A percentile compares a stretch with the other conserved stretches of the same genome.
Evolutionary conservation across 1,140 invertebrate genomes (phyloP).

Genomic region (Dendrolimus kikuchii): DNA sequence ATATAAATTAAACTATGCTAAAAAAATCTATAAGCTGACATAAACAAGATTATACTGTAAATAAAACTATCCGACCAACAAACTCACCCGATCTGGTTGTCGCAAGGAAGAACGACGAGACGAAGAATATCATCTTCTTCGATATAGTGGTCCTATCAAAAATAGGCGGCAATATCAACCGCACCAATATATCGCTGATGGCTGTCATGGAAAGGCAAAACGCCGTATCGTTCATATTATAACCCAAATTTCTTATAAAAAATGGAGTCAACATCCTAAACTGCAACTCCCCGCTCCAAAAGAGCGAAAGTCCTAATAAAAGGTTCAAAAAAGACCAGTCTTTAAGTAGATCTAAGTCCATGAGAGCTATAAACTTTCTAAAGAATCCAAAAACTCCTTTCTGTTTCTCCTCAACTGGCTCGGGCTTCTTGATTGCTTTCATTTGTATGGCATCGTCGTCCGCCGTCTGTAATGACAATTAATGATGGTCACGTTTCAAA

Average conservation of each 20-base stretch:
- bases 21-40: no score
- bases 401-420: slow-evolving; percentile 52
- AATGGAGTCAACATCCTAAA: slow-evolving; percentile 84
- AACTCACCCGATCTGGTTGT: slow-evolving; percentile 80
- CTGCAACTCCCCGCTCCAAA: slow-evolving; percentile 82
- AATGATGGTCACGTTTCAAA: neutral
- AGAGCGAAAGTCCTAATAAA: slow-evolving; percentile 79
- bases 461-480: slow-evolving; percentile 37
- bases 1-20: no score
- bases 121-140: slow-evolving; percentile 80
- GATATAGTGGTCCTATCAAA: slow-evolving; percentile 78
- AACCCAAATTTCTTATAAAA: slow-evolving; percentile 78
- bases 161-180: slow-evolving; percentile 80
- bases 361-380: slow-evolving; percentile 71
- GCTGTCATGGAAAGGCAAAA: slow-evolving; percentile 81
- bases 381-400: slow-evolving; percentile 48
- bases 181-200: slow-evolving; percentile 80
- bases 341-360: slow-evolving; percentile 77
- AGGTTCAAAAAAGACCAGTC: slow-evolving; percentile 80
- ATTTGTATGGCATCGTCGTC: slow-evolving; percentile 66
- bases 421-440: slow-evolving; percentile 56
- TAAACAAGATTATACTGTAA: no score
- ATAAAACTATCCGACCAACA: neutral
- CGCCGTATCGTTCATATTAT: slow-evolving; percentile 77
- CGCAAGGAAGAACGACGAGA: slow-evolving; percentile 78